These are phyloP conservation scores for Vanessa atalanta DNA, from an alignment of 1,140 invertebrate genomes.

Conservation along the genomic window DNA sequence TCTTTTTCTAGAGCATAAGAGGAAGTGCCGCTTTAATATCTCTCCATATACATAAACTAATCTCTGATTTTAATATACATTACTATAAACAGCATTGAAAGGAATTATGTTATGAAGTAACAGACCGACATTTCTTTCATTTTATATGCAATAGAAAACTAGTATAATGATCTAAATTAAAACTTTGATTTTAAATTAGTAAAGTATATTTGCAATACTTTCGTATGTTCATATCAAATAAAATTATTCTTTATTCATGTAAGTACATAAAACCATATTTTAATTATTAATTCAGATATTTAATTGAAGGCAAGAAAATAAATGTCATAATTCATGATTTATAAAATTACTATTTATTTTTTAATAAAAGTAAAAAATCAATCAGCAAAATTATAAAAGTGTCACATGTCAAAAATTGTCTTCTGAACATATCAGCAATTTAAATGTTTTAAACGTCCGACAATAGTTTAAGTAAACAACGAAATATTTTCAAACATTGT, in stretches of 20 bases:
- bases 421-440: too few relatives aligned
- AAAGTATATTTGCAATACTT: not conserved
- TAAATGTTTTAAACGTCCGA: not conserved
- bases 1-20: constrained; percentile 7
- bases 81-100: constrained; percentile 33
- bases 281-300: too few relatives aligned
- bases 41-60: constrained; percentile 35
- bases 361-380: too few relatives aligned
- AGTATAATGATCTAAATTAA: constrained; percentile 8
- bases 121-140: constrained; percentile 29
- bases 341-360: too few relatives aligned
- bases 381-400: too few relatives aligned
- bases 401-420: too few relatives aligned
- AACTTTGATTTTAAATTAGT: not conserved
- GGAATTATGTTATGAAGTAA: constrained; percentile 21
- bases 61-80: constrained; percentile 33
- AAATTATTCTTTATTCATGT: not conserved
- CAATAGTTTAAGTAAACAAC: constrained; percentile 11
- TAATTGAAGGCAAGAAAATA: too few relatives aligned
- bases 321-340: too few relatives aligned
- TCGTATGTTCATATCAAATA: too few relatives aligned
- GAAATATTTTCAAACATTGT: constrained; percentile 9
- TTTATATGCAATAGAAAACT: constrained; percentile 28
- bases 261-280: too few relatives aligned
- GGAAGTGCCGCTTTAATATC: constrained; percentile 20